These are phyloP conservation scores for Anguilla marmorata DNA, from an alignment of 2,797 vertebrate species.

Conservation along the genomic window DNA sequence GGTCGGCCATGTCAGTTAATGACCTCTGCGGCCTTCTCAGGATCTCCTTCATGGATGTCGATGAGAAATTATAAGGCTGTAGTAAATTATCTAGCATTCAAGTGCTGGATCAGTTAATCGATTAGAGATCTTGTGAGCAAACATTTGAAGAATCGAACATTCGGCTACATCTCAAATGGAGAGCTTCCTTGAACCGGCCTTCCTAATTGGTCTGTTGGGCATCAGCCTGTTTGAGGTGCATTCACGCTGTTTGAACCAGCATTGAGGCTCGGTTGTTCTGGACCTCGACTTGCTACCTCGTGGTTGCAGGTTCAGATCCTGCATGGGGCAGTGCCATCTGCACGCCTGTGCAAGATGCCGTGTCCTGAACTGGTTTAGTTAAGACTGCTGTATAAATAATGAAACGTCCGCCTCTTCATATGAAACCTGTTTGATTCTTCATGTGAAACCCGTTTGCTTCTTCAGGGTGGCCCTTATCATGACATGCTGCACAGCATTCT, in stretches of 20 bases:
- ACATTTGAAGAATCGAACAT: not conserved
- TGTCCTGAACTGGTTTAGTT: not conserved
- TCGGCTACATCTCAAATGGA: not conserved
- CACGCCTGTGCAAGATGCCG: not conserved
- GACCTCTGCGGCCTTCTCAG: not conserved
- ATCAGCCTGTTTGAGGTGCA: not conserved
- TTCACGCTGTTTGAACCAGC: not conserved
- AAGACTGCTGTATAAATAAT: not conserved
- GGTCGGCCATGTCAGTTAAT: not conserved
- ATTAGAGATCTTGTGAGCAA: not conserved
- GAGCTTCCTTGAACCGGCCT: not conserved
- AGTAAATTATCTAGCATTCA: not conserved
- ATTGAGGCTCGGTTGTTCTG: not conserved
- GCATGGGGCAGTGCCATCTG: not conserved
- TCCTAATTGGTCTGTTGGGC: not conserved
- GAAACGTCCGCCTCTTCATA: constrained; percentile 47
- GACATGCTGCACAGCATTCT: constrained; percentile 93
- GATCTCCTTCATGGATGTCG: not conserved
- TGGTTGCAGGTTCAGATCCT: not conserved
- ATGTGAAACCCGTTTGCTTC: constrained; percentile 47
- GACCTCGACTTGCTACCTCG: not conserved
- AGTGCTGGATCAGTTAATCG: not conserved
- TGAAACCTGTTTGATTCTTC: not conserved
- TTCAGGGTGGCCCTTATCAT: constrained; percentile 91
- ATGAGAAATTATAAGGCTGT: not conserved